These are phyloP conservation scores for Henricia sp. DNA, from an alignment of 53 echinoderm and acorn worm species.

Conservation along the genomic window DNA sequence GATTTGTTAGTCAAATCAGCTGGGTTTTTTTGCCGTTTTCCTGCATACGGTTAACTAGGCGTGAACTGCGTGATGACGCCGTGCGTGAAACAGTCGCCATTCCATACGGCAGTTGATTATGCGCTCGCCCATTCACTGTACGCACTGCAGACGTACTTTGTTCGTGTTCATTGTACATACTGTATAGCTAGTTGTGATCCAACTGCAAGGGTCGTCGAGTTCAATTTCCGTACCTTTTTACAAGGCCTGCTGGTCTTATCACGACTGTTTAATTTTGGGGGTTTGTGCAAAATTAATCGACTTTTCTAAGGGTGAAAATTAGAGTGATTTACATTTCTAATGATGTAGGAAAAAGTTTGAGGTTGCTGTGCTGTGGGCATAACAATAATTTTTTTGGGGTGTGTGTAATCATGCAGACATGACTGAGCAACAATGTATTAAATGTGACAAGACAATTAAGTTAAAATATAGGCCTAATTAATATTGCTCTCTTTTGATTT, in stretches of 20 bases:
- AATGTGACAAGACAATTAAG: too few relatives aligned
- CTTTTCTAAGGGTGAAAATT: not conserved
- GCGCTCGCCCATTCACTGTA: not conserved
- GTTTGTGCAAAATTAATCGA: not conserved
- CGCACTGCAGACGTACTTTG: not conserved
- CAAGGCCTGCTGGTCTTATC: not conserved
- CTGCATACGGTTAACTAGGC: not conserved
- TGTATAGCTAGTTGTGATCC: not conserved
- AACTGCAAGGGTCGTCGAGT: slow-evolving; percentile 59
- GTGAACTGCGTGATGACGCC: not conserved
- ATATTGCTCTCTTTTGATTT: too few relatives aligned
- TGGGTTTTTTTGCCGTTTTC: too few relatives aligned
- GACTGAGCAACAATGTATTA: too few relatives aligned
- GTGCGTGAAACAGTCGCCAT: slow-evolving; percentile 61
- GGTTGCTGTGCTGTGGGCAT: too few relatives aligned
- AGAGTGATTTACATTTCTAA: not conserved
- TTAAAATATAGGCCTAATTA: too few relatives aligned
- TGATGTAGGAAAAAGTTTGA: too few relatives aligned
- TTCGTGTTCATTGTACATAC: not conserved
- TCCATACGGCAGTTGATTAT: not conserved
- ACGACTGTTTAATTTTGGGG: slow-evolving; percentile 48
- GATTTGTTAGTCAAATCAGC: not conserved
- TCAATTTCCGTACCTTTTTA: not conserved
- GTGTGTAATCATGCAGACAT: too few relatives aligned
- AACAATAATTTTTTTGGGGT: too few relatives aligned